Base-by-base conservation (phyloP, 2,888 invertebrate species). In the Myathropa florea region DNA sequence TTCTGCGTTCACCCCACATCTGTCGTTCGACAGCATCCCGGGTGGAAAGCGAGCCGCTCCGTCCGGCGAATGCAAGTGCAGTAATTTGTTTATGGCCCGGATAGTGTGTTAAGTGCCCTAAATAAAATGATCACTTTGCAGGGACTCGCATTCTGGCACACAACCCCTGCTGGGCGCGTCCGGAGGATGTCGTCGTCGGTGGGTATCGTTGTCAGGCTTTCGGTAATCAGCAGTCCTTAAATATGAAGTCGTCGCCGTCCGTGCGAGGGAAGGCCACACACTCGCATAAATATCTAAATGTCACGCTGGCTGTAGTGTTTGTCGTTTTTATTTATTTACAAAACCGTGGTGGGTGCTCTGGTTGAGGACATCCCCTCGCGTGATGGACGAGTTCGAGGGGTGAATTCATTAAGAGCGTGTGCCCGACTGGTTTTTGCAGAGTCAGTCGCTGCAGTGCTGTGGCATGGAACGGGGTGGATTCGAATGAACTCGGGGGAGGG, bases 51-150 rank as follows among this genome's bases (percentile, higher is more conserved):
- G 18, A 7, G 1, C 46, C 46, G 7, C 39, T 0, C 39, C 46
- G 7, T 18, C 39, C 46, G 46, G 18, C 18, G 46, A 18, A 90
- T 91, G 92, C 92, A 92, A 92, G 92, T 92, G 92, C 91, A 92
- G 91, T 92, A 92, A 92, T 92, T 92, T 92, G 92, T 92, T 92
- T 92, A 91, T 90, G 90, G 91, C 90, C 90, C 90, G 83, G 64
- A 70, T 73, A 78, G 78, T 78, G 90, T 90, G 92, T 90, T 91
- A 91, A 92, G 92, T 92, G 92, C 92, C 92, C 90, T 89, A 90
- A 91, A 91, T 90, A 90, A 90, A 90, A 91, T 91, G 90, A 91
- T 91, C 90, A 90, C 88, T 78, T 77, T 78, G 59, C 83, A 78
- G 78, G 73, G 67, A 73, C 26, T 78, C 61, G 60, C 23, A 65